These are phyloP conservation scores for Exocentrus adspersus DNA, from an alignment of 2,888 invertebrate species.

Conservation along the genomic window DNA sequence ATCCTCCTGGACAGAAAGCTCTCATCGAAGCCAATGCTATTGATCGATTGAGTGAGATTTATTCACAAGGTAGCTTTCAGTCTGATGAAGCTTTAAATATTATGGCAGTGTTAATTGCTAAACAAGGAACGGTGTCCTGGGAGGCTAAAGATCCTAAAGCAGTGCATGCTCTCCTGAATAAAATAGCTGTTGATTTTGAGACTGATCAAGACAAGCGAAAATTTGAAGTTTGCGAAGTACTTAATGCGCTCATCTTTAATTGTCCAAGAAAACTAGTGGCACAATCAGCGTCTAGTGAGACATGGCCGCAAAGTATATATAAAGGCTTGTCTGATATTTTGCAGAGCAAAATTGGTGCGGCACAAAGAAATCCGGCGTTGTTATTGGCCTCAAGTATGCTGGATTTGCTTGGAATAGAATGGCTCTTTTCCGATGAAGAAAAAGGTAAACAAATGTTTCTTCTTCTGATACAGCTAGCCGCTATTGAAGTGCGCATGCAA, in stretches of 20 bases:
- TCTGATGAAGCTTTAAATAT: conserved; percentile 89
- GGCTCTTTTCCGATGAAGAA: conserved; percentile 83
- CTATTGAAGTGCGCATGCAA: conserved; percentile 94
- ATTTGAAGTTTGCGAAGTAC: conserved; percentile 85
- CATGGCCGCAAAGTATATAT: conserved; percentile 84
- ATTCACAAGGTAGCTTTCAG: conserved; percentile 87
- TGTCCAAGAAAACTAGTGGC: conserved; percentile 75
- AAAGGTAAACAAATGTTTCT: conserved; percentile 85
- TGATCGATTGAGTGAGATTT: conserved; percentile 85
- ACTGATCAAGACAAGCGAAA: conserved; percentile 89
- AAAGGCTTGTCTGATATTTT: conserved; percentile 86
- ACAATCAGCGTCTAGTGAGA: conserved; percentile 74
- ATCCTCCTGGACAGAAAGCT: conserved; percentile 82
- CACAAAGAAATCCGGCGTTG: conserved; percentile 89
- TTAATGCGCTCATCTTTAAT: conserved; percentile 78
- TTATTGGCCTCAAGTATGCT: conserved; percentile 83
- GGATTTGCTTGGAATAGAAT: conserved; percentile 84
- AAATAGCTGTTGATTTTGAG: conserved; percentile 87
- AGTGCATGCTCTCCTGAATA: conserved; percentile 83
- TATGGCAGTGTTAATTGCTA: conserved; percentile 74
- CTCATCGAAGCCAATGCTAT: conserved; percentile 82
- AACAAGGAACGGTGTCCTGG: conserved; percentile 81
- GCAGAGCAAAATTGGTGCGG: conserved; percentile 85
- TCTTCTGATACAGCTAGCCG: conserved; percentile 83
- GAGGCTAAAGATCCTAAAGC: conserved; percentile 78